Evolutionary conservation across 1,140 invertebrate genomes (phyloP).

Genomic region (Drosophila littoralis): DNA sequence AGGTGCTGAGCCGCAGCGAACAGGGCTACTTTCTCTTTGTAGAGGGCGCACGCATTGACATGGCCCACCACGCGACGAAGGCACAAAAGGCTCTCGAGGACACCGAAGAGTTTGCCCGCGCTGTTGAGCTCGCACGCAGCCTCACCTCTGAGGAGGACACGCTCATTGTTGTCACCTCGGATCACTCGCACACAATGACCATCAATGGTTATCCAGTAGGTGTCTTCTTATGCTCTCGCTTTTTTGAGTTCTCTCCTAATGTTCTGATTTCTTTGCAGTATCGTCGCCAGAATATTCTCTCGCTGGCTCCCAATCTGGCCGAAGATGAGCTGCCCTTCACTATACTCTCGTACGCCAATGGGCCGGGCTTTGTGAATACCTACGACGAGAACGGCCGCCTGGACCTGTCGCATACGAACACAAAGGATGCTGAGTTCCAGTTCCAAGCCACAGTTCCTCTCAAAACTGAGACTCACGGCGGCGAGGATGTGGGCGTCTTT

Average conservation of each 20-base stretch:
- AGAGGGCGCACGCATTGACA: constrained; percentile 94
- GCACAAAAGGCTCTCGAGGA: constrained; percentile 91
- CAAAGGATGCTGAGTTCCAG: constrained; percentile 62
- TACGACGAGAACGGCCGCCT: constrained; percentile 54
- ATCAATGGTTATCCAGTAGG: constrained; percentile 88
- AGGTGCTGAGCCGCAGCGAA: constrained; percentile 90
- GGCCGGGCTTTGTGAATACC: constrained; percentile 85
- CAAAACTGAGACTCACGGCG: constrained; percentile 88
- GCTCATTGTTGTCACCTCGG: constrained; percentile 91
- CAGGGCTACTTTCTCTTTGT: constrained; percentile 95
- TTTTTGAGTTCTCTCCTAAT: background rate
- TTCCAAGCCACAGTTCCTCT: constrained; percentile 86
- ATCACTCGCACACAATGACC: constrained; percentile 93
- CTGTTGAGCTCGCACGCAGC: constrained; percentile 88
- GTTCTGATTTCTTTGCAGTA: constrained; percentile 38
- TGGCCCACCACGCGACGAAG: constrained; percentile 92
- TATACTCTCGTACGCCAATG: constrained; percentile 90
- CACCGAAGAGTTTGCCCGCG: constrained; percentile 90
- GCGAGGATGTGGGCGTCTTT: constrained; percentile 89
- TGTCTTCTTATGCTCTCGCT: background rate
- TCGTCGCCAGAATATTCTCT: constrained; percentile 88
- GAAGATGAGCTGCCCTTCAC: constrained; percentile 87
- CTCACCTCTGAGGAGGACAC: constrained; percentile 90
- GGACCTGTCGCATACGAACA: constrained; percentile 58
- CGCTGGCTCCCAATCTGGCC: constrained; percentile 75